Conservation (phyloP, 2,888 invertebrate genomes). For the Hybos culiciformis region DNA sequence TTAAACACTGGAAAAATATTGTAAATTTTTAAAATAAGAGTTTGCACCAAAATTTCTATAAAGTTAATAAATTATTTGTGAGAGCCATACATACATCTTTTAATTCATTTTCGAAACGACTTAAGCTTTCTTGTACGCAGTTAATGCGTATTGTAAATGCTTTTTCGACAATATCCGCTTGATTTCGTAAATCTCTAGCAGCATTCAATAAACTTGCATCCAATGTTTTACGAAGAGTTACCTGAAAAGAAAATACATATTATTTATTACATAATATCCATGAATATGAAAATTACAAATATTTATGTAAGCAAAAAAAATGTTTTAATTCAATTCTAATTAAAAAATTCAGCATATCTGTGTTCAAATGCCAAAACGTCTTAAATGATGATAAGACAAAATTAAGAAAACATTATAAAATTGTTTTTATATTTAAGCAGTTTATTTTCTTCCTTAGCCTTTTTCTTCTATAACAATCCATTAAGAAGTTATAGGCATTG, state of each 20-base stretch:
- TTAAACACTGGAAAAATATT: slow-evolving; percentile 41
- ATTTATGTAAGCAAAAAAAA: neutral
- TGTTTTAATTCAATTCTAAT: neutral
- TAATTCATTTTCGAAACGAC: slow-evolving; percentile 53
- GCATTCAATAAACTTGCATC: slow-evolving; percentile 61
- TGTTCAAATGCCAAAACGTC: too few species aligned
- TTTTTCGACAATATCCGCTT: slow-evolving; percentile 69
- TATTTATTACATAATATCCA: too few species aligned
- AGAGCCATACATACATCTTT: slow-evolving; percentile 31
- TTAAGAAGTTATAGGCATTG: too few species aligned
- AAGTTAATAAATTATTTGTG: neutral
- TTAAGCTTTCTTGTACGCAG: slow-evolving; percentile 60
- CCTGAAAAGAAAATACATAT: slow-evolving; percentile 11
- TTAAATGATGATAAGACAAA: too few species aligned
- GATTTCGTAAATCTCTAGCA: slow-evolving; percentile 64
- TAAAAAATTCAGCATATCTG: neutral
- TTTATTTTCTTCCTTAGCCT: too few species aligned
- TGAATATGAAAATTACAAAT: neutral
- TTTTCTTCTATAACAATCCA: too few species aligned
- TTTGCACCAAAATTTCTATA: neutral
- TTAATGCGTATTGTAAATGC: slow-evolving; percentile 61
- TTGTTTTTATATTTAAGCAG: too few species aligned
- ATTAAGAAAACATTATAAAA: neutral
- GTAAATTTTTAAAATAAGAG: slow-evolving; percentile 1
- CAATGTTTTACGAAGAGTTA: slow-evolving; percentile 48